These are phyloP conservation scores for Nemoura dubitans DNA, from an alignment of 2,888 invertebrate species.

Conservation along the genomic window DNA sequence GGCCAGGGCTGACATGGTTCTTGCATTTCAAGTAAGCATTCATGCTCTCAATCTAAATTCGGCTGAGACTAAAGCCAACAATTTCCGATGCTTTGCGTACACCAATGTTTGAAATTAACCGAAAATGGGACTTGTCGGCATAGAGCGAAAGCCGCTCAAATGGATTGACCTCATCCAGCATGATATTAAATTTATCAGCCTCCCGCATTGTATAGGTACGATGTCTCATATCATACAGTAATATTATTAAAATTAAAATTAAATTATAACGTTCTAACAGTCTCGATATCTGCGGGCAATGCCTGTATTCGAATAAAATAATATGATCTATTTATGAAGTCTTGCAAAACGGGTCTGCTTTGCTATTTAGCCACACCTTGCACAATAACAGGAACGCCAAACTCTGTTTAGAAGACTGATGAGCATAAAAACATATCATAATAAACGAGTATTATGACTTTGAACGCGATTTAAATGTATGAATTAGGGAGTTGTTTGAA, in stretches of 20 bases:
- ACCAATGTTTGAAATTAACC: neutral
- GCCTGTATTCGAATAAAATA: neutral
- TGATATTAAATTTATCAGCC: neutral
- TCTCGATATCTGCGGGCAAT: neutral
- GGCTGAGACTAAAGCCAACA: neutral
- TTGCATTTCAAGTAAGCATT: neutral
- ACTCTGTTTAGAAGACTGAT: slow-evolving; percentile 22
- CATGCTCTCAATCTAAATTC: neutral
- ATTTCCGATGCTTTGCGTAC: neutral
- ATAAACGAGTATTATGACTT: slow-evolving; percentile 7
- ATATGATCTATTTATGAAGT: neutral
- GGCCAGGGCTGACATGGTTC: neutral
- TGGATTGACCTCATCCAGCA: neutral
- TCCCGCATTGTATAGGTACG: neutral
- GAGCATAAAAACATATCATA: slow-evolving; percentile 17
- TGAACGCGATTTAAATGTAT: neutral
- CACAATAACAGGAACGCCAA: slow-evolving; percentile 18
- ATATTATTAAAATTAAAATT: slow-evolving; percentile 8
- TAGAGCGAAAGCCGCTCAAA: neutral
- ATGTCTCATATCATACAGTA: neutral
- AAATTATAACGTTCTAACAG: neutral
- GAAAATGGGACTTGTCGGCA: neutral
- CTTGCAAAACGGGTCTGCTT: slow-evolving; percentile 21
- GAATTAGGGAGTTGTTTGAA: slow-evolving; percentile 12
- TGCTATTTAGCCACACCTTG: slow-evolving; percentile 26